phyloP scores from a whole-genome alignment of 1,140 invertebrate species.

The Oscheius sp. region DNA sequence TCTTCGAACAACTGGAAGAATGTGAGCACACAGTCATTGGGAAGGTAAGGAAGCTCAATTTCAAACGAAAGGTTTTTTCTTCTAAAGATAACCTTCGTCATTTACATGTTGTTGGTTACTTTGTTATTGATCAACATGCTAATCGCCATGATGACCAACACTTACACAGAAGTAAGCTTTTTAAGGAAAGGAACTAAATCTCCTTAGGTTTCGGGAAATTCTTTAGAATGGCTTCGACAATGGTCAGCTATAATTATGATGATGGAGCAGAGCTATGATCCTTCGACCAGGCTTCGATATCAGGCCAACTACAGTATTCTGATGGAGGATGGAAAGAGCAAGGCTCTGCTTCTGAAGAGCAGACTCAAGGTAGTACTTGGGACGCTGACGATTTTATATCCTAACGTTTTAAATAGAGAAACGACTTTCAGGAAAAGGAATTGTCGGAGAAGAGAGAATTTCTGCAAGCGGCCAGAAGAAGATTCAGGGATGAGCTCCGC shows the following conservation, averaged over 20 bases:
- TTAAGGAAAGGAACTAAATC: neutral
- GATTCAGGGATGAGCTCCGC: neutral
- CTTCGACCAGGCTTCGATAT: conserved; percentile 77
- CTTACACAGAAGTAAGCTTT: conserved; percentile 72
- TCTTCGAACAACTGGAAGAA: conserved; percentile 81
- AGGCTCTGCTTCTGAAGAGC: conserved; percentile 74
- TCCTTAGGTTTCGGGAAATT: conserved; percentile 78
- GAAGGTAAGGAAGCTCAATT: conserved; percentile 68
- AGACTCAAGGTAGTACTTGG: conserved; percentile 3
- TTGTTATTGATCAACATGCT: conserved; percentile 94
- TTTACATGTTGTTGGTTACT: conserved; percentile 93
- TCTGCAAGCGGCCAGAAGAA: neutral
- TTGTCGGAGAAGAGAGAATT: neutral
- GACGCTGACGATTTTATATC: too few relatives aligned
- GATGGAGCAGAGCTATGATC: conserved; percentile 87
- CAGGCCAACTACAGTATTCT: conserved; percentile 87
- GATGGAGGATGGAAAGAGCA: conserved; percentile 77
- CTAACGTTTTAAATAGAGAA: neutral
- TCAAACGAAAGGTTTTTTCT: conserved; percentile 33
- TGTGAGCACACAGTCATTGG: conserved; percentile 83
- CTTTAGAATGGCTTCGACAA: conserved; percentile 93
- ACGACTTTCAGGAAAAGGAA: neutral
- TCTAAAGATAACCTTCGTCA: conserved; percentile 77
- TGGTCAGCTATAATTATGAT: conserved; percentile 94
- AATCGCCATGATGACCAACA: conserved; percentile 99